These are phyloP conservation scores for Drosophila yakuba DNA, from an alignment of 1,140 invertebrate species.

Conservation along the genomic window DNA sequence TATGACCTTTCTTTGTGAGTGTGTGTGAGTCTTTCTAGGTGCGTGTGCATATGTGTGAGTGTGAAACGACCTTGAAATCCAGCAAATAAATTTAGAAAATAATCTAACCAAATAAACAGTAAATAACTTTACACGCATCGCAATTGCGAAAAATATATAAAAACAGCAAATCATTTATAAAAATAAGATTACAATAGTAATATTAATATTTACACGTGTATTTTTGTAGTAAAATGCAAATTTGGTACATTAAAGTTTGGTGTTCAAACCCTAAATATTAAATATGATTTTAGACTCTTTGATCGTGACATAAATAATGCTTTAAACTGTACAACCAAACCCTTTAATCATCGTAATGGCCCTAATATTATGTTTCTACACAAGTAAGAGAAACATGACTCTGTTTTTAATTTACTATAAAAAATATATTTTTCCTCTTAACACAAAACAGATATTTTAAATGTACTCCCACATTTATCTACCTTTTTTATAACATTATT, in stretches of 20 bases:
- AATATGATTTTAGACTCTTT: neutral
- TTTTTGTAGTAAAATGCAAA: neutral
- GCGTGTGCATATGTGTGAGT: constrained; percentile 7
- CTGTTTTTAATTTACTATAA: neutral
- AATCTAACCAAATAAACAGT: constrained; percentile 59
- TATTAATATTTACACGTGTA: neutral
- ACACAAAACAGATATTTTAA: too few relatives aligned
- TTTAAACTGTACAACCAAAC: neutral
- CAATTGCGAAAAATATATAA: neutral
- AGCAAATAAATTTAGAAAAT: constrained; percentile 59
- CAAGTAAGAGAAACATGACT: neutral
- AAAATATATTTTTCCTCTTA: too few relatives aligned
- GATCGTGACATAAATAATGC: neutral
- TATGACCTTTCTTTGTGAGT: constrained; percentile 16
- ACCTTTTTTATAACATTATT: neutral
- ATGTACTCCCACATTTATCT: neutral
- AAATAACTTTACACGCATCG: constrained; percentile 44
- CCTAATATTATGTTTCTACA: neutral
- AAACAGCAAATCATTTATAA: too few relatives aligned
- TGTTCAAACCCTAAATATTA: neutral
- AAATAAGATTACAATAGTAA: neutral
- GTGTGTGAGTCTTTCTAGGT: neutral
- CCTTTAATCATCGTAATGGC: neutral
- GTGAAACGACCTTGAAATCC: constrained; percentile 19
- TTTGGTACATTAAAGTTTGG: neutral